Evolutionary conservation across 2,888 invertebrate species (phyloP).

Genomic region (Drosophila subquinaria): DNA sequence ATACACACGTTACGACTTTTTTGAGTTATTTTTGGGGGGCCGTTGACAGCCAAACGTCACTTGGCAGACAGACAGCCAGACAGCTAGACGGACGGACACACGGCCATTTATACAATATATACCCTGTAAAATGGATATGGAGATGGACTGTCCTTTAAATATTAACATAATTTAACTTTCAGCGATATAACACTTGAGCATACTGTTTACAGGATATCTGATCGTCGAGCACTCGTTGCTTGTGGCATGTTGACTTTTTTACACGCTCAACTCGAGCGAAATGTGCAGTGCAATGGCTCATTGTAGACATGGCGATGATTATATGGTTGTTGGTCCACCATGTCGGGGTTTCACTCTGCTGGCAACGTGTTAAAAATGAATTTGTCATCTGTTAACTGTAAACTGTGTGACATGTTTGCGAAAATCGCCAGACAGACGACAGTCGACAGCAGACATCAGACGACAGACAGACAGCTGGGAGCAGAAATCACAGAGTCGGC

Average conservation of each 20-base stretch:
- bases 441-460: slow-evolving; percentile 13
- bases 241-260: slow-evolving; percentile 4
- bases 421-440: slow-evolving; percentile 52
- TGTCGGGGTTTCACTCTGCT: slow-evolving; percentile 68
- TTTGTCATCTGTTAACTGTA: slow-evolving; percentile 82
- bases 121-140: neutral
- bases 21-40: slow-evolving; percentile 49
- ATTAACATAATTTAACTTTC: neutral
- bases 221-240: neutral
- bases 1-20: slow-evolving; percentile 52
- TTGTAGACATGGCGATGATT: slow-evolving; percentile 71
- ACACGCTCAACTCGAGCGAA: slow-evolving; percentile 28
- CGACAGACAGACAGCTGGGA: slow-evolving; percentile 13
- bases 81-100: neutral
- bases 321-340: slow-evolving; percentile 59
- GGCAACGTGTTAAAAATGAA: slow-evolving; percentile 82
- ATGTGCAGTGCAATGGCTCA: slow-evolving; percentile 73
- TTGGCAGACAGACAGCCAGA: slow-evolving; percentile 38
- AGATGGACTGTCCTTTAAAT: neutral
- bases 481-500: slow-evolving; percentile 64
- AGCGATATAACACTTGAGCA: neutral
- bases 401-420: slow-evolving; percentile 81
- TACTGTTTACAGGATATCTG: slow-evolving; percentile 4
- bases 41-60: slow-evolving; percentile 77
- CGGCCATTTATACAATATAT: neutral